Conservation (phyloP, 1,140 invertebrate genomes). For the Zaprionus gabonicus region DNA sequence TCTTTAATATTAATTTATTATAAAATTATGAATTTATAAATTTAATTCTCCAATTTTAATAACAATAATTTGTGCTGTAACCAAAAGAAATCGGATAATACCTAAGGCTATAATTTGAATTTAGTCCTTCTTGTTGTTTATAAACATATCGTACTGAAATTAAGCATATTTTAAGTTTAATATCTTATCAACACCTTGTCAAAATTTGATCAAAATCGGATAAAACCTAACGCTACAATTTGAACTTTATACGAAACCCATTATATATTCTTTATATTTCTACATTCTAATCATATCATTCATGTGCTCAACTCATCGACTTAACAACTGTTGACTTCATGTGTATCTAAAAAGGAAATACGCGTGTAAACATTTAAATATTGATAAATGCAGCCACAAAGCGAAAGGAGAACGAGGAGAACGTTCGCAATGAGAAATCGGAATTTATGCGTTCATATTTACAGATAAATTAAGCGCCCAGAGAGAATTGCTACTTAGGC, state of each 20-base stretch:
- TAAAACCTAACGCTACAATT: background rate
- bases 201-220: background rate
- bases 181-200: background rate
- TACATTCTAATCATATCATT: background rate
- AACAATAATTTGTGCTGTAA: too few relatives aligned
- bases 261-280: too few relatives aligned
- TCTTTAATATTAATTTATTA: too few relatives aligned
- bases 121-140: too few relatives aligned
- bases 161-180: background rate
- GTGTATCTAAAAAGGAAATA: conserved; percentile 7
- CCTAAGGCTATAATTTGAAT: too few relatives aligned
- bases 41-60: too few relatives aligned
- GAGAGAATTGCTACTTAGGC: conserved; percentile 16
- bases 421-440: conserved; percentile 37
- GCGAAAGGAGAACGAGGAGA: conserved; percentile 24
- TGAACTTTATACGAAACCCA: background rate
- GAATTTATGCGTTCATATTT: conserved; percentile 69
- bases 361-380: conserved; percentile 45
- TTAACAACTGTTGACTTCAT: background rate
- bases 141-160: background rate
- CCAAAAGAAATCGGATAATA: too few relatives aligned
- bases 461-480: conserved; percentile 62
- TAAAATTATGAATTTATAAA: too few relatives aligned
- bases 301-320: conserved; percentile 10
- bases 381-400: conserved; percentile 53